Conservation (phyloP, 1,140 invertebrate genomes). For the Zophobas atratus region DNA sequence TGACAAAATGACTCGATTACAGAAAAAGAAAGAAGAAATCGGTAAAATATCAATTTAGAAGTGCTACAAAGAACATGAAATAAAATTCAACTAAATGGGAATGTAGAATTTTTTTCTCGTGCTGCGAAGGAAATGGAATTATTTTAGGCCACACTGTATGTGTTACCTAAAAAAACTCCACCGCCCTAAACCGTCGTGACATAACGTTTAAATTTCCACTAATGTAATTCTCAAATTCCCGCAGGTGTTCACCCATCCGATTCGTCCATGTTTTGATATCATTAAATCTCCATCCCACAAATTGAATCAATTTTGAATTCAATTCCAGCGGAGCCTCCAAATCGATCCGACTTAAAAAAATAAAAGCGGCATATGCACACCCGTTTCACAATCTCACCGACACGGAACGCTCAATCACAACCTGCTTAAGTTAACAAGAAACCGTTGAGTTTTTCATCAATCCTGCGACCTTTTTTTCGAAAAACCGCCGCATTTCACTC, state of each 20-base stretch:
- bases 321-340: too few species aligned
- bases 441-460: background rate
- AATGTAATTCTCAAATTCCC: background rate
- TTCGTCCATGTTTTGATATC: constrained; percentile 6
- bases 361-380: background rate
- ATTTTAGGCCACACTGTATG: too few species aligned
- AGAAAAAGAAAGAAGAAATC: too few species aligned
- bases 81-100: too few species aligned
- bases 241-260: background rate
- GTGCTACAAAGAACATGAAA: too few species aligned
- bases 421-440: background rate
- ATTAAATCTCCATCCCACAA: background rate
- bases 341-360: background rate
- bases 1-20: too few species aligned
- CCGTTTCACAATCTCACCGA: background rate
- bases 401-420: background rate
- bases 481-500: background rate
- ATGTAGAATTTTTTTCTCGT: too few species aligned
- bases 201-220: constrained; percentile 5
- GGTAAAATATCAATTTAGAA: too few species aligned
- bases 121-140: too few species aligned
- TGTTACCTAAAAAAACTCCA: background rate
- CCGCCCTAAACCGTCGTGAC: background rate
- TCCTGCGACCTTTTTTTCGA: background rate
- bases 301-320: constrained; percentile 3